Percentiles rank a stretch among this genome's conserved stretches.
phyloP scores from a whole-genome alignment of 2,888 invertebrate species.

The Drosophila subsilvestris region DNA sequence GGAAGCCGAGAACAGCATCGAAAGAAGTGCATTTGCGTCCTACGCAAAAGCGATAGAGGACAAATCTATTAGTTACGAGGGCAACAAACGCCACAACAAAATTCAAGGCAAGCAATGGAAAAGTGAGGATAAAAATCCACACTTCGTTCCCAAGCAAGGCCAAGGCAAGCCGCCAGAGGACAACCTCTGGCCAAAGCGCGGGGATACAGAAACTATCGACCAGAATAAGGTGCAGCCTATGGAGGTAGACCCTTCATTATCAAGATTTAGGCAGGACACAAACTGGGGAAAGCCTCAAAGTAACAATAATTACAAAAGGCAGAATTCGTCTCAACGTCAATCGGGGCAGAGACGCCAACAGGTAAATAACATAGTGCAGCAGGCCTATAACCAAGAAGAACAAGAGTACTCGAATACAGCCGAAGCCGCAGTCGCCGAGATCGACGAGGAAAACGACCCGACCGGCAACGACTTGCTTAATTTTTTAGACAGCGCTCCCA shows the following conservation, averaged over 20 bases:
- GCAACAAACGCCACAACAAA: slow-evolving; percentile 6
- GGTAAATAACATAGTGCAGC: too few relatives aligned
- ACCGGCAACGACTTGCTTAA: background rate
- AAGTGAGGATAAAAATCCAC: background rate
- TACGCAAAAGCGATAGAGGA: slow-evolving; percentile 18
- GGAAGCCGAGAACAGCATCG: slow-evolving; percentile 9
- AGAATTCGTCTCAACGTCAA: too few relatives aligned
- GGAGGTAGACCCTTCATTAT: slow-evolving; percentile 8
- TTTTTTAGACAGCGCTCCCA: slow-evolving; percentile 10
- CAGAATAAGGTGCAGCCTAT: slow-evolving; percentile 7
- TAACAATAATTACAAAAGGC: too few relatives aligned
- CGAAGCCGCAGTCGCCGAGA: background rate
- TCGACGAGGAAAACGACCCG: background rate
- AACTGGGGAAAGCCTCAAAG: background rate
- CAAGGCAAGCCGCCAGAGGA: slow-evolving; percentile 9
- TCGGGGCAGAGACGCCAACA: too few relatives aligned
- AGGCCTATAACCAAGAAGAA: background rate
- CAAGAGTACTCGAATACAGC: background rate
- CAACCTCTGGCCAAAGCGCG: slow-evolving; percentile 5
- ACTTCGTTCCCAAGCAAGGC: background rate
- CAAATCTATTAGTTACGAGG: slow-evolving; percentile 1
- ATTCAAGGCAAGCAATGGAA: slow-evolving; percentile 8
- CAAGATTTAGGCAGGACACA: slow-evolving; percentile 10
- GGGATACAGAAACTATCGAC: background rate
- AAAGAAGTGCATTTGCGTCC: slow-evolving; percentile 11